Evolutionary conservation across 2,113 vertebrate genomes (phyloP).

Genomic region (Thinocorus orbignyianus): DNA sequence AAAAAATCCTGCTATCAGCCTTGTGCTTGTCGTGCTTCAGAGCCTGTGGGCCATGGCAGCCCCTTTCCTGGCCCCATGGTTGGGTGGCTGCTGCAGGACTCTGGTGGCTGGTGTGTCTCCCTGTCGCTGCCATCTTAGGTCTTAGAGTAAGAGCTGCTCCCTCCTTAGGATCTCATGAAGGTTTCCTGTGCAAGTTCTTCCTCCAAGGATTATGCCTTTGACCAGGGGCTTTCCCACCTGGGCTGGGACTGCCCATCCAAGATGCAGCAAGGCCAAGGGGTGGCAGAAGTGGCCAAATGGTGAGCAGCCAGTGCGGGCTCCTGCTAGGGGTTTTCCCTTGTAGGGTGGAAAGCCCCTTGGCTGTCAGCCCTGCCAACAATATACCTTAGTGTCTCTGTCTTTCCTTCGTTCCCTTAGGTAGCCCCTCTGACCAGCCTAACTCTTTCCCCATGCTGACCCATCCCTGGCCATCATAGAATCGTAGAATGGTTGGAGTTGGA

Average conservation of each 20-base stretch:
- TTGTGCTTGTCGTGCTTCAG: not conserved
- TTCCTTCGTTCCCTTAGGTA: not conserved
- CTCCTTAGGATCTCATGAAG: not conserved
- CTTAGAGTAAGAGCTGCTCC: not conserved
- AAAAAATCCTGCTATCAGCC: not conserved
- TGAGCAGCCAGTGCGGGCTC: not conserved
- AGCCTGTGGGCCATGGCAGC: fast-evolving
- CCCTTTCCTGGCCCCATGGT: not conserved
- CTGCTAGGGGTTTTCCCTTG: not conserved
- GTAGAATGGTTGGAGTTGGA: too few species aligned
- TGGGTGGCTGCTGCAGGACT: not conserved
- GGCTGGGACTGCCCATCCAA: not conserved
- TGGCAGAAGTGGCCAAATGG: not conserved
- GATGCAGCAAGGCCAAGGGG: not conserved
- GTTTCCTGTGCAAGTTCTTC: not conserved
- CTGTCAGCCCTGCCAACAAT: not conserved
- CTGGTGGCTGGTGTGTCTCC: not conserved
- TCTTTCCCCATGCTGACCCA: not conserved
- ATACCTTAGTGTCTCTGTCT: not conserved
- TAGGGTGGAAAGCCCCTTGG: not conserved
- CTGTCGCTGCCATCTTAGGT: not conserved
- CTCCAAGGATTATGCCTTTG: not conserved
- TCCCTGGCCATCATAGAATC: too few species aligned
- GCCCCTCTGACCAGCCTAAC: not conserved
- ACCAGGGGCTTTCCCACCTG: not conserved